phyloP scores from a whole-genome alignment of 2,888 invertebrate genomes.

The Tenthredo scrophulariae region DNA sequence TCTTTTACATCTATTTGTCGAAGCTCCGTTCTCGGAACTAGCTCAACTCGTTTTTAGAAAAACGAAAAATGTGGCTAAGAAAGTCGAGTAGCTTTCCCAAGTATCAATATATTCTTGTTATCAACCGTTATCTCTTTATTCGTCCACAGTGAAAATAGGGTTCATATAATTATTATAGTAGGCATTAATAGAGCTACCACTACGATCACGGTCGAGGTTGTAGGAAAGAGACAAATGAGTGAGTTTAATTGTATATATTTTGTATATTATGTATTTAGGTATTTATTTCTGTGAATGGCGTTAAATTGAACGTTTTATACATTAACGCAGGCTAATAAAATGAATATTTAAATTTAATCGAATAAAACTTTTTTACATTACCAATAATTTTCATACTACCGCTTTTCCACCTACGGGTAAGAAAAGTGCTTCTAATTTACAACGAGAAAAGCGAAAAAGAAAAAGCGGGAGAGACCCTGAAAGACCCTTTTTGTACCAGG shows the following conservation, averaged over 20 bases:
- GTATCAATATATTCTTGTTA: background rate
- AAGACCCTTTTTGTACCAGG: background rate
- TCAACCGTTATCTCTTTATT: background rate
- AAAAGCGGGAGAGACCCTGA: background rate
- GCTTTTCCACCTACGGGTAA: background rate
- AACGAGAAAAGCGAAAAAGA: background rate
- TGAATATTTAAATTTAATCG: slow-evolving; percentile 6
- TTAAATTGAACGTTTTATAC: background rate
- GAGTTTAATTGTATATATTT: slow-evolving; percentile 43
- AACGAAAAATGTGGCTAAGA: slow-evolving; percentile 15
- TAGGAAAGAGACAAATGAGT: slow-evolving; percentile 41
- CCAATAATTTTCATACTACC: background rate
- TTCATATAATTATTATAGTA: background rate
- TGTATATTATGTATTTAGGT: slow-evolving; percentile 37
- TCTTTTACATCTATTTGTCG: slow-evolving; percentile 40
- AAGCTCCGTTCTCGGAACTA: slow-evolving; percentile 48
- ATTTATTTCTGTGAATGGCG: slow-evolving; percentile 47
- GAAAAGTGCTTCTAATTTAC: background rate
- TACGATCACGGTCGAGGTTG: background rate
- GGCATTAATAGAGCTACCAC: slow-evolving; percentile 17
- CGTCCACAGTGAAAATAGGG: slow-evolving; percentile 11
- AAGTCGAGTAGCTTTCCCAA: slow-evolving; percentile 6
- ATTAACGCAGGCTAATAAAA: slow-evolving; percentile 35
- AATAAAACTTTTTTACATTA: background rate
- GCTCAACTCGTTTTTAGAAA: slow-evolving; percentile 34